phyloP scores from a whole-genome alignment of 1,140 invertebrate genomes.

The fruit fly (Drosophila melanogaster) region Release_6_plus_ISO1_MT NT_033777.3:11395501-11396000 shows the following conservation, averaged over 20 bases:
- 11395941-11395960: conserved; percentile 72
- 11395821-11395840: conserved; percentile 40
- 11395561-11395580: conserved; percentile 61
- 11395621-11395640: conserved; percentile 10
- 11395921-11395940: conserved; percentile 32
- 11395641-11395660: conserved; percentile 39
- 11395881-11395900: conserved; percentile 63
- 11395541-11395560: conserved; percentile 54
- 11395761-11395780: conserved; percentile 29
- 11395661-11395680: conserved; percentile 54
- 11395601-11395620: conserved; percentile 47
- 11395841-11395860: conserved; percentile 66
- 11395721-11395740: conserved; percentile 24
- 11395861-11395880: conserved; percentile 36
- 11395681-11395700: conserved; percentile 33
- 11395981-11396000: conserved; percentile 37
- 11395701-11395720: conserved; percentile 39
- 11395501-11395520: conserved; percentile 6
- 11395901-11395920: conserved; percentile 39
- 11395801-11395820: conserved; percentile 34
- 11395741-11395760: conserved; percentile 10
- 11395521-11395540: conserved; percentile 45
- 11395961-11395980: conserved; percentile 54
- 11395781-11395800: conserved; percentile 35
- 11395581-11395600: conserved; percentile 29